phyloP scores from a whole-genome alignment of 2,113 vertebrate genomes.

The Alosa alosa region DNA sequence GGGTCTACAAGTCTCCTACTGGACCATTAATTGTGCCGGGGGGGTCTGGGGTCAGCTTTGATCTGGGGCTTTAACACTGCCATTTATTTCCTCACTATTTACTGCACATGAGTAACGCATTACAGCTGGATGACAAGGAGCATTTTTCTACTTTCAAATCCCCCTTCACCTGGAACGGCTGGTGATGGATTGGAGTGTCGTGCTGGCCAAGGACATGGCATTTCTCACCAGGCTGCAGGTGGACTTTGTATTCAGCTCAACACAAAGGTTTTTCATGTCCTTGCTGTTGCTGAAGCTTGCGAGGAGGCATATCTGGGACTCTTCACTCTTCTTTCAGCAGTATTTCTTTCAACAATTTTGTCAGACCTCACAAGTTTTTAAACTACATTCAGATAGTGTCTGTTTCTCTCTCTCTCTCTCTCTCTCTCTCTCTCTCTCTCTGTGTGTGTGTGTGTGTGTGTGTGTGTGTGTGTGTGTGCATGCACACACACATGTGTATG shows the following conservation, averaged over 20 bases:
- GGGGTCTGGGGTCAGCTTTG: slow-evolving; percentile 37
- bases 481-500: not conserved
- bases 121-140: not conserved
- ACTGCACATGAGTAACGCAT: not conserved
- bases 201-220: not conserved
- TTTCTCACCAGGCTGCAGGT: not conserved
- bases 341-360: not conserved
- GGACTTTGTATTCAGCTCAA: not conserved
- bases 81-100: slow-evolving; percentile 36
- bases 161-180: not conserved
- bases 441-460: not conserved
- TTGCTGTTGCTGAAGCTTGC: not conserved
- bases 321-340: not conserved
- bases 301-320: not conserved
- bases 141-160: slow-evolving; percentile 7
- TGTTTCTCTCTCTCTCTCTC: not conserved
- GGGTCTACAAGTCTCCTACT: slow-evolving; percentile 22
- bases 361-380: not conserved
- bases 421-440: not conserved
- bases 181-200: not conserved
- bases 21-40: slow-evolving; percentile 19
- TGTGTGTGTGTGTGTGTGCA: not conserved
- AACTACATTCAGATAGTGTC: not conserved
- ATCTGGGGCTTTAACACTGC: slow-evolving; percentile 30
- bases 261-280: not conserved